Evolutionary conservation across 1,140 invertebrate species (phyloP).

Genomic region (Drosophila seguyi): DNA sequence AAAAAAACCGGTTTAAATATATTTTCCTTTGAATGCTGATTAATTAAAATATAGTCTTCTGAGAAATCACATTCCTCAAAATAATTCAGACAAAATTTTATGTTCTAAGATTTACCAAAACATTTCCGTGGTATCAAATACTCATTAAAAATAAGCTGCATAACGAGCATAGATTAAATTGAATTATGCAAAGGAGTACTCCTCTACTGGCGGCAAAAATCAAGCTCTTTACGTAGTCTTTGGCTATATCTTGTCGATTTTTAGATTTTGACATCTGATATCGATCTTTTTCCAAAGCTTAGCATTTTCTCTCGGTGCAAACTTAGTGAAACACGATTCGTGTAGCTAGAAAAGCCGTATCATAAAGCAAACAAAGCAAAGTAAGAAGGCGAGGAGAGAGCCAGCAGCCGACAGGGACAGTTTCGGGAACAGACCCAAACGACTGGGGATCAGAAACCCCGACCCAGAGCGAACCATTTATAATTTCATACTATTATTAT

Average conservation of each 20-base stretch:
- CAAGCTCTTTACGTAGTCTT: not conserved
- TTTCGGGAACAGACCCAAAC: conserved; percentile 28
- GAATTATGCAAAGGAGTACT: not conserved
- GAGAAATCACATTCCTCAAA: not conserved
- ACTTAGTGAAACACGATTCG: conserved; percentile 36
- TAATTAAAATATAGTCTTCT: not conserved
- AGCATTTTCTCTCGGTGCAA: conserved; percentile 20
- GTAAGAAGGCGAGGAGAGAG: conserved; percentile 14
- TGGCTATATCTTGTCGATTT: not conserved
- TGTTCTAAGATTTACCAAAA: too few relatives aligned
- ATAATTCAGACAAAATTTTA: too few relatives aligned
- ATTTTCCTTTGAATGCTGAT: not conserved
- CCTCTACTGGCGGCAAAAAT: too few relatives aligned
- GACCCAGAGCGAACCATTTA: conserved; percentile 63
- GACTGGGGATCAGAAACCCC: conserved; percentile 42
- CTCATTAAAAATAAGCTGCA: not conserved
- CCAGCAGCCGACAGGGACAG: conserved; percentile 35
- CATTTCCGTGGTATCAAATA: not conserved
- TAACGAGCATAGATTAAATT: not conserved
- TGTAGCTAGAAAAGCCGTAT: conserved; percentile 57
- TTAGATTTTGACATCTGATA: too few relatives aligned
- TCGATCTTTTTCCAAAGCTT: not conserved
- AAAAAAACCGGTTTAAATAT: too few relatives aligned
- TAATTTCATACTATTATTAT: conserved; percentile 81
- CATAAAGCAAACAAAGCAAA: conserved; percentile 68